These are phyloP conservation scores for Pogonognathellus flavescens DNA, from an alignment of 1,140 invertebrate genomes.

Conservation along the genomic window DNA sequence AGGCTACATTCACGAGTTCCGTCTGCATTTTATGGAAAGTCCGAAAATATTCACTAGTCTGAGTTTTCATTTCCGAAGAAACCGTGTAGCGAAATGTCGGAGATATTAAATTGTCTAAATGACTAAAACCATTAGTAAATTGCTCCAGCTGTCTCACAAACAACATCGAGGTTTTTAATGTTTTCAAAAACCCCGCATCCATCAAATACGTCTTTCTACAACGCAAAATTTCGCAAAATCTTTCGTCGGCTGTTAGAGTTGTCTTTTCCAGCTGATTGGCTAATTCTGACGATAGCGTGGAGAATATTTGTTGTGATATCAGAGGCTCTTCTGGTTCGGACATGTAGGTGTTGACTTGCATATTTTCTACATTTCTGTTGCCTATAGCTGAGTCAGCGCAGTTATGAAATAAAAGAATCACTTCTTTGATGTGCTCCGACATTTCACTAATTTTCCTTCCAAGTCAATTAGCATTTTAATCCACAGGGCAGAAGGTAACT, in stretches of 20 bases:
- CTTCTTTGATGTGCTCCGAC: constrained; percentile 61
- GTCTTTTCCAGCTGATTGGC: constrained; percentile 64
- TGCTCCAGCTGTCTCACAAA: constrained; percentile 62
- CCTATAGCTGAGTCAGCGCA: constrained; percentile 64
- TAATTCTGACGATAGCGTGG: constrained; percentile 60
- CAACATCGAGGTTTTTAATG: constrained; percentile 52
- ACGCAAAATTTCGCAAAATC: constrained; percentile 63
- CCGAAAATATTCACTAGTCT: constrained; percentile 63
- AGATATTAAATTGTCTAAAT: neutral
- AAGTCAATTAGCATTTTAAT: constrained; percentile 66
- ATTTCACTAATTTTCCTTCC: constrained; percentile 60
- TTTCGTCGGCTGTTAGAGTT: constrained; percentile 64
- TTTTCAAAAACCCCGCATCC: constrained; percentile 57
- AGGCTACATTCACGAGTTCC: constrained; percentile 61
- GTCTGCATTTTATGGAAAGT: constrained; percentile 63
- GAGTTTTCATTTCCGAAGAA: constrained; percentile 64
- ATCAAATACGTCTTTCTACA: constrained; percentile 51
- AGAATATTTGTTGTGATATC: constrained; percentile 59
- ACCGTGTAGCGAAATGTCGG: constrained; percentile 58
- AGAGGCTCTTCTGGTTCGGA: constrained; percentile 64
- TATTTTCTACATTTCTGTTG: constrained; percentile 5
- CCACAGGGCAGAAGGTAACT: constrained; percentile 61
- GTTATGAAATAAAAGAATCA: constrained; percentile 65
- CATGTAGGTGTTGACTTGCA: neutral
- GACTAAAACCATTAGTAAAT: constrained; percentile 58